A percentile compares a stretch with the other conserved stretches of the same genome.
These are phyloP conservation scores for Apamea epomidion DNA, from an alignment of 2,888 invertebrate genomes.

Conservation along the genomic window DNA sequence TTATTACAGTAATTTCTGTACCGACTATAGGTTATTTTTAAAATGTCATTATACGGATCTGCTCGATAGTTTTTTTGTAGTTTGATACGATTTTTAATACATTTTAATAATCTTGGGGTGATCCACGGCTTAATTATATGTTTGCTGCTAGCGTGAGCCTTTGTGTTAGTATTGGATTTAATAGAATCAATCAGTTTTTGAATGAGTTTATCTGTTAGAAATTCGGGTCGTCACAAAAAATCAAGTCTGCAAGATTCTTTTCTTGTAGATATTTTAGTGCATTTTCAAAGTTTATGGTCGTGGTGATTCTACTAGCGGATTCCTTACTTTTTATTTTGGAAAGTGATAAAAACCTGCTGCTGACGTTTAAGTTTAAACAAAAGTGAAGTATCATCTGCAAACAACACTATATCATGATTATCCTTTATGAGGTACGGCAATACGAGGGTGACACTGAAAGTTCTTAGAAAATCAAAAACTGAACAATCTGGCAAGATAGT, in stretches of 20 bases:
- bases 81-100: neutral
- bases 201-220: neutral
- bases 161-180: neutral
- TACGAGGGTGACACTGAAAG: too few species aligned
- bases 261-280: neutral
- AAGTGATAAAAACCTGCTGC: neutral
- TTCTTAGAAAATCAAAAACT: too few species aligned
- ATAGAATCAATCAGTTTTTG: slow-evolving; percentile 10
- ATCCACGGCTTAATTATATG: too few species aligned
- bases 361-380: too few species aligned
- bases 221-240: neutral
- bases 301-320: neutral
- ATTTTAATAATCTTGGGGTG: neutral
- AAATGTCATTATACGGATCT: neutral
- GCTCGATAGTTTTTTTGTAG: neutral
- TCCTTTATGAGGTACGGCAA: too few species aligned
- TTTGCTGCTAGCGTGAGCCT: slow-evolving; percentile 1
- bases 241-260: neutral
- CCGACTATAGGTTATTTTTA: slow-evolving; percentile 2
- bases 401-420: too few species aligned
- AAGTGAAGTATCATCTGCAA: too few species aligned
- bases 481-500: too few species aligned
- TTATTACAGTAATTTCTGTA: slow-evolving; percentile 8
- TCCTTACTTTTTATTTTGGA: slow-evolving; percentile 1
- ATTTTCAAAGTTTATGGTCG: neutral